Conservation (phyloP, 2,797 vertebrate genomes). For the Muscicapa comitata region DNA sequence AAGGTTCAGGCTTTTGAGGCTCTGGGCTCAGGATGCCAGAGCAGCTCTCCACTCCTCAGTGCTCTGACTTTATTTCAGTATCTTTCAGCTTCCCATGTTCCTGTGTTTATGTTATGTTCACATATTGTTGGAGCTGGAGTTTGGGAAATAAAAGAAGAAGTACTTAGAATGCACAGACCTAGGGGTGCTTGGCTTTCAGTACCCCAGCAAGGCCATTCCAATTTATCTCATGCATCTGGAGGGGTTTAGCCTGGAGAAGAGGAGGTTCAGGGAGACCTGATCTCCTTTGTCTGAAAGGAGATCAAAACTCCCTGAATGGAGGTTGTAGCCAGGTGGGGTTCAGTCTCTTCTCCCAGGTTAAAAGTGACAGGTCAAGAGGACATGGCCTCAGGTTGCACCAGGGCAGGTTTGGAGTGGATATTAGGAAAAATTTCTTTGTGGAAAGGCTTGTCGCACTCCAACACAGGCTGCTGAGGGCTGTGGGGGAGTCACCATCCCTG, state of each 20-base stretch:
- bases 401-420: neutral
- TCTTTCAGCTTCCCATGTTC: neutral
- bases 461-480: neutral
- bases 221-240: rapidly evolving
- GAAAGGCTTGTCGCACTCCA: neutral
- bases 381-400: neutral
- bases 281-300: neutral
- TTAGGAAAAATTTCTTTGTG: neutral
- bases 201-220: neutral
- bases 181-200: neutral
- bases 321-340: neutral
- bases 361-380: neutral
- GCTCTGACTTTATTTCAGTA: neutral
- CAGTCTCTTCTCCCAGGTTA: neutral
- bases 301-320: neutral
- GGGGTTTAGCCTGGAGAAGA: neutral
- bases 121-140: neutral
- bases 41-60: neutral
- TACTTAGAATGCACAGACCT: neutral
- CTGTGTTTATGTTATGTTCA: neutral
- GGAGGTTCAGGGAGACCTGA: neutral
- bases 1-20: neutral
- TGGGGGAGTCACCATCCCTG: neutral
- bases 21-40: neutral
- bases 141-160: neutral